These are phyloP conservation scores for Phycodurus eques DNA, from an alignment of 2,113 vertebrate species.

Conservation along the genomic window DNA sequence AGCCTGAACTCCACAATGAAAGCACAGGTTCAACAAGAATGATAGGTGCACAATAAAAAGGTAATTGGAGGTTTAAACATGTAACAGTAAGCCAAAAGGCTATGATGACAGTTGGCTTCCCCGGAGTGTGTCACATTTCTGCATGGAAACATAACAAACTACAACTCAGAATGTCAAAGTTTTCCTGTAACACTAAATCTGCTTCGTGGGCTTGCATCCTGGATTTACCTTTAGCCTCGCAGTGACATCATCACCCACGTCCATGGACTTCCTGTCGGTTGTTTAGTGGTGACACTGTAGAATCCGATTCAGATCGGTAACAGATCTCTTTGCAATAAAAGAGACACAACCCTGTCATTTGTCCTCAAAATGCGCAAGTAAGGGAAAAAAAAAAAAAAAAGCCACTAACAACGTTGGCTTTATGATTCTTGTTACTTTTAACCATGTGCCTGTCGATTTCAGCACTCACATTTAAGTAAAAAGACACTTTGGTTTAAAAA, in stretches of 20 bases:
- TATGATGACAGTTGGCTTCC: not conserved
- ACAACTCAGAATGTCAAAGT: conserved; percentile 28
- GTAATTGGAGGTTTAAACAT: not conserved
- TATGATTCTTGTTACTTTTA: not conserved
- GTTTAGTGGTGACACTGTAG: not conserved
- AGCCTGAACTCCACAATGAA: conserved; percentile 10
- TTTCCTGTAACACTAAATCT: conserved; percentile 36
- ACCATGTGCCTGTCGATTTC: too few species aligned
- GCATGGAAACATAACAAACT: conserved; percentile 32
- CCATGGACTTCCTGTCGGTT: not conserved
- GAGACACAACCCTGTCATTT: not conserved
- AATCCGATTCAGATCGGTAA: not conserved
- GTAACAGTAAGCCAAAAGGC: not conserved
- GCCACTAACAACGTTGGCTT: too few species aligned
- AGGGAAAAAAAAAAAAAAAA: not conserved
- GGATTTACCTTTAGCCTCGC: conserved; percentile 18
- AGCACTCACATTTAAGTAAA: too few species aligned
- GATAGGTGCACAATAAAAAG: conserved; percentile 8
- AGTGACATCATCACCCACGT: not conserved
- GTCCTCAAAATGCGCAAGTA: not conserved
- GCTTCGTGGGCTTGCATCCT: conserved; percentile 17
- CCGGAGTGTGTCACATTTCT: conserved; percentile 9
- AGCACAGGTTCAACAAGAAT: conserved; percentile 16
- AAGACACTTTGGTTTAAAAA: too few species aligned
- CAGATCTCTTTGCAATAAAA: not conserved